Evolutionary conservation across 2,888 invertebrate genomes (phyloP).

Genomic region (Lymantria dispar): DNA sequence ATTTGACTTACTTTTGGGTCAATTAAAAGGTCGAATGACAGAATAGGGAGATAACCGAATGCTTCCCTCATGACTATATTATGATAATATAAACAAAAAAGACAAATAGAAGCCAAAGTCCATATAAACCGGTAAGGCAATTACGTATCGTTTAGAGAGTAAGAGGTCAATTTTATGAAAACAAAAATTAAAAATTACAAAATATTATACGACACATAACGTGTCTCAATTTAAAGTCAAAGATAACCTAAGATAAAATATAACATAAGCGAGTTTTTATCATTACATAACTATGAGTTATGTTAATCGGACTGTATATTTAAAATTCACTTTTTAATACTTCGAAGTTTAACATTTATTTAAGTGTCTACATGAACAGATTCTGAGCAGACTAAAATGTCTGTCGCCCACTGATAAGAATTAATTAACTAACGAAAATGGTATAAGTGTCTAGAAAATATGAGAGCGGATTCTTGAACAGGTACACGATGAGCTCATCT

Average conservation of each 20-base stretch:
- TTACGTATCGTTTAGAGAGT: not conserved
- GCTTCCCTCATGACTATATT: slow-evolving; percentile 10
- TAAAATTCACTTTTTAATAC: slow-evolving; percentile 39
- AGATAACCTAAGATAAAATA: slow-evolving; percentile 13
- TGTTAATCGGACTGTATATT: slow-evolving; percentile 31
- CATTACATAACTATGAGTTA: slow-evolving; percentile 8
- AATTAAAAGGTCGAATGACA: slow-evolving; percentile 60
- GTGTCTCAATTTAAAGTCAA: too few relatives aligned
- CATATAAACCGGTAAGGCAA: too few relatives aligned
- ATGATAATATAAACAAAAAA: too few relatives aligned
- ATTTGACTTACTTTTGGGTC: slow-evolving; percentile 51
- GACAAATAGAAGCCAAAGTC: too few relatives aligned
- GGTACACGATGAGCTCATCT: slow-evolving; percentile 54
- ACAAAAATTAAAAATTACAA: too few relatives aligned
- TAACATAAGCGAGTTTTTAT: slow-evolving; percentile 24
- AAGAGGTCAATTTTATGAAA: not conserved
- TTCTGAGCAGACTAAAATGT: slow-evolving; percentile 43
- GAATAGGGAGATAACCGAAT: slow-evolving; percentile 48
- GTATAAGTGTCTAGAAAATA: not conserved
- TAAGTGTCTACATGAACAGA: slow-evolving; percentile 29
- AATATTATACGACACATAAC: too few relatives aligned
- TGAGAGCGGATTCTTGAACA: slow-evolving; percentile 26
- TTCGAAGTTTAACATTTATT: slow-evolving; percentile 25
- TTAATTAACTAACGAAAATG: slow-evolving; percentile 23
- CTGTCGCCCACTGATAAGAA: slow-evolving; percentile 38